These are phyloP conservation scores for Macrobrachium nipponense DNA, from an alignment of 1,140 invertebrate species.

Conservation along the genomic window DNA sequence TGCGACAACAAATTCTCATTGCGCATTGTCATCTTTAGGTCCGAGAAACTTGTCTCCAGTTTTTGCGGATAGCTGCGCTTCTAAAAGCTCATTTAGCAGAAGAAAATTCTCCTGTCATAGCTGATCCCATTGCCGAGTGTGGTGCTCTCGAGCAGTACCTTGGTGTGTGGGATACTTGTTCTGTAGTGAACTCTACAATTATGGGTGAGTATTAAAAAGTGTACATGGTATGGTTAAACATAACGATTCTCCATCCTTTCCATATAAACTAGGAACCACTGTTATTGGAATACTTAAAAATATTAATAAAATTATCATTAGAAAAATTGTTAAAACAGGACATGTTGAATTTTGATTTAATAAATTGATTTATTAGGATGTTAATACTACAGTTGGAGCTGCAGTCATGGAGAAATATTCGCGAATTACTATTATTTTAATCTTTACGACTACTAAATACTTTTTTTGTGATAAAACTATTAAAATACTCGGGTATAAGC, in stretches of 20 bases:
- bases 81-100: conserved; percentile 88
- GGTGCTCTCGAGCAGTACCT: conserved; percentile 80
- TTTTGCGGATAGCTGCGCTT: conserved; percentile 84
- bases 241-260: background rate
- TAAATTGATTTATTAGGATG: too few species aligned
- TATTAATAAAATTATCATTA: too few species aligned
- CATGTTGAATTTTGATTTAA: too few species aligned
- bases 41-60: conserved; percentile 81
- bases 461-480: too few species aligned
- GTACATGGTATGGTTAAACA: conserved; percentile 64
- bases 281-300: too few species aligned
- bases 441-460: too few species aligned
- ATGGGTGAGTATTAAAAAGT: conserved; percentile 72
- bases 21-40: conserved; percentile 25
- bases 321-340: too few species aligned
- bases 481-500: too few species aligned
- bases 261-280: too few species aligned
- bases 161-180: conserved; percentile 73
- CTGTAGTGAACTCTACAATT: conserved; percentile 58
- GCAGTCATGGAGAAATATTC: too few species aligned
- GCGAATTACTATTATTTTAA: too few species aligned
- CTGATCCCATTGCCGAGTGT: conserved; percentile 75
- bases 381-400: too few species aligned
- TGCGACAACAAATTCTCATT: conserved; percentile 66
- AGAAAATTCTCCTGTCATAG: conserved; percentile 79